phyloP scores from a whole-genome alignment of 2,888 invertebrate genomes.

The Malthinus seriepunctatus region DNA sequence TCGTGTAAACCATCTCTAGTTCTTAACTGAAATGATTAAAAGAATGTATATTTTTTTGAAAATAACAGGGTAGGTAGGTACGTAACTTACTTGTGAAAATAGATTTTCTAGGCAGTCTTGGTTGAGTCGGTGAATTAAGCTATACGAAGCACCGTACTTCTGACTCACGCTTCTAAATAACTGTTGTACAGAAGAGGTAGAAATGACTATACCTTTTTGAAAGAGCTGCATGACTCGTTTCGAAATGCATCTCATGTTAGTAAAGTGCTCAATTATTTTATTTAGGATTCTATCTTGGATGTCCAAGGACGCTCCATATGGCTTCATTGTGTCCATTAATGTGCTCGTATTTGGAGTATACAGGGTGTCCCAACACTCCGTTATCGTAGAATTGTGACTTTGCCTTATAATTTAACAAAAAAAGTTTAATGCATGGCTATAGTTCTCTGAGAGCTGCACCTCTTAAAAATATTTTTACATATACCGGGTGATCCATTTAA shows the following conservation, averaged over 20 bases:
- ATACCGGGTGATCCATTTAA: no score
- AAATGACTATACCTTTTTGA: slow-evolving; percentile 9
- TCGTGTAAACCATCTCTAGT: neutral
- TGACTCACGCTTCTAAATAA: slow-evolving; percentile 5
- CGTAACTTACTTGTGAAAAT: neutral
- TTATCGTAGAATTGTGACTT: no score
- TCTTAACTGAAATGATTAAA: no score
- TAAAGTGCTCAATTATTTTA: neutral
- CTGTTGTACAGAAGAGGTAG: slow-evolving; percentile 5
- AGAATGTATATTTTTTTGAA: no score
- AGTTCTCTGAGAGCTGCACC: no score
- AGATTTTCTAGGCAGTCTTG: neutral
- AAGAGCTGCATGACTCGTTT: slow-evolving; percentile 6
- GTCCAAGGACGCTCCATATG: slow-evolving; percentile 13
- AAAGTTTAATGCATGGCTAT: no score
- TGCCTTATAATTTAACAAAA: no score
- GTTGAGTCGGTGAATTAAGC: neutral
- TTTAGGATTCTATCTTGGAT: slow-evolving; percentile 9
- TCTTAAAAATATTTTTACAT: no score
- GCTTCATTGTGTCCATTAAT: neutral
- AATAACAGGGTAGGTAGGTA: no score
- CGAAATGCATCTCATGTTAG: slow-evolving; percentile 1
- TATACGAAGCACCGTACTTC: neutral
- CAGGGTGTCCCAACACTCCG: no score
- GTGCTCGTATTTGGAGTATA: no score